A percentile compares a stretch with the other conserved stretches of the same genome.
Conservation (phyloP, 1,140 invertebrate genomes). For the Patella vulgata region DNA sequence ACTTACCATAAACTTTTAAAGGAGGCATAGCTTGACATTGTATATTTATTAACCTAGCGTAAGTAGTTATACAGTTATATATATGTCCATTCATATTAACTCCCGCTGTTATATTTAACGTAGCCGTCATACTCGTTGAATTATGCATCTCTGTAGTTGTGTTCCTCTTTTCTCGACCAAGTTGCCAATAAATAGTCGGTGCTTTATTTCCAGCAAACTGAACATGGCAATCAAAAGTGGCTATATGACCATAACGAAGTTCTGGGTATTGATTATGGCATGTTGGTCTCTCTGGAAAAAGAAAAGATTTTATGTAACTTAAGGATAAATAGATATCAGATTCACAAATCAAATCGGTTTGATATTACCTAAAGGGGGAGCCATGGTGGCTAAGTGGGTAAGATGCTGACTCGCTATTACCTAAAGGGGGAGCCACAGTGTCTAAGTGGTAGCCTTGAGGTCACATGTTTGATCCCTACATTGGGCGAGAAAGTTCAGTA, state of each 20-base stretch:
- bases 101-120: constrained; percentile 6
- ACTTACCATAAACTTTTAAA: constrained; percentile 38
- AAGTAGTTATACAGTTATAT: constrained; percentile 36
- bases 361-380: no score
- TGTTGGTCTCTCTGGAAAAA: constrained; percentile 9
- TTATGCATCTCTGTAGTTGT: constrained; percentile 14
- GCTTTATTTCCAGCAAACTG: constrained; percentile 5
- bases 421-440: no score
- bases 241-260: constrained; percentile 2
- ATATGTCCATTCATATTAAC: constrained; percentile 39
- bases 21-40: constrained; percentile 11
- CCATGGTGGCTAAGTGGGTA: no score
- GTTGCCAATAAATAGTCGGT: constrained; percentile 13
- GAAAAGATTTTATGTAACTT: no score
- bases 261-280: constrained; percentile 19
- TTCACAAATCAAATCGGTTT: no score
- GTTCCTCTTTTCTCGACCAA: constrained; percentile 7
- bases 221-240: constrained; percentile 13
- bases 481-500: no score
- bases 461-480: no score
- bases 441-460: no score
- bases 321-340: no score
- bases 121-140: constrained; percentile 8
- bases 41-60: constrained; percentile 17
- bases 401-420: no score